Base-by-base conservation (phyloP, 2,113 vertebrate genomes). In the Spheniscus mendiculus region DNA sequence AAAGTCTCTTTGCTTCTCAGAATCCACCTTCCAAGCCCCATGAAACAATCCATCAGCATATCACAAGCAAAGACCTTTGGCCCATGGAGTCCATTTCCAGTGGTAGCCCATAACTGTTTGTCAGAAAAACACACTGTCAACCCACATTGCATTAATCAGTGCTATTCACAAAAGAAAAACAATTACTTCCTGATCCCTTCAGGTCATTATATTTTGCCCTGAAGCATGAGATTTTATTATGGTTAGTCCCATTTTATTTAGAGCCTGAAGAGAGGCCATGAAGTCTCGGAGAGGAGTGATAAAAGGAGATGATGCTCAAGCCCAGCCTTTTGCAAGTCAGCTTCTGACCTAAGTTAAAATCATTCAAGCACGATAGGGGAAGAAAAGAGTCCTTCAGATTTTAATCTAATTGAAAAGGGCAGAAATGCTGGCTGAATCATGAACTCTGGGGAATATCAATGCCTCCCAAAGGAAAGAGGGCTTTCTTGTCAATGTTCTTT, bases 271-370 rank as follows among this genome's bases (percentile, higher is more conserved):
- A 95, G 67, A 89, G 34, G 71, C 47, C 44, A 29, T 7, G 2
- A 85, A 78, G 77, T 61, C 89, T 96, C 63, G 66, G 96, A 76
- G 23, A 66, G 32, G 78, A 94, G 78, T 4, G 42, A 95, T 94
- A 93, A 90, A 95, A 77, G 69, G 53, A 90, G 74, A 83, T 26
- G 61, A 65, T 83, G 77, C 59, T 93, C 81, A 63, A 94, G 74
- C 88, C 78, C 87, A 90, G 67, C 50, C 95, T 92, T 93, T 76
- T 86, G 87, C 85, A 89, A 95, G 89, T 95, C 94, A 97, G 74
- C 89, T 90, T 87, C 93, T 94, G 91, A 84, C 86, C 89, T 10
- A 77, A 77, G 93, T 89, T 89, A 79, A 96, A 94, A 95, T 89
- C 87, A 62, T 87, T 89, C 93, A 92, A 78, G 71, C 89, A 77